Conservation (phyloP, 2,113 vertebrate species). For the Brienomyrus longianalis region DNA sequence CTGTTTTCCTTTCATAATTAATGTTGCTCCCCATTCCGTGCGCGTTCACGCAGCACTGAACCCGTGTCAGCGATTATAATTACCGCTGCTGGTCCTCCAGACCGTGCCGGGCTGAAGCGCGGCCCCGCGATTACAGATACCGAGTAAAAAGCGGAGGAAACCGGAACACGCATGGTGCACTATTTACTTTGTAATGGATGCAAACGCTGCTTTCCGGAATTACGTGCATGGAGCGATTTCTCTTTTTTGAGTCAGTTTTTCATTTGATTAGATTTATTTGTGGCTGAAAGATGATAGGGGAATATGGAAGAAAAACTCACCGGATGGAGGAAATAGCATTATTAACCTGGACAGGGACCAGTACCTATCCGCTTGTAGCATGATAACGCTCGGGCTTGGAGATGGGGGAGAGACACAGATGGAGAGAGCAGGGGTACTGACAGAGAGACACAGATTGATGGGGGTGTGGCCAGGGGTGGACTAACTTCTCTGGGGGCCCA, state of each 20-base stretch:
- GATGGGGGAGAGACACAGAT: background rate
- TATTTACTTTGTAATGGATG: background rate
- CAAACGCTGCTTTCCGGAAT: background rate
- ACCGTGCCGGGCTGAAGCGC: slow-evolving; percentile 1
- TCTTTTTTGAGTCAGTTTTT: background rate
- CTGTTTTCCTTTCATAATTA: slow-evolving; percentile 21
- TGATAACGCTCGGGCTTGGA: background rate
- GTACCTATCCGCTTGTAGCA: background rate
- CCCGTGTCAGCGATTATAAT: background rate
- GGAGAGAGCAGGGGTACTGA: background rate
- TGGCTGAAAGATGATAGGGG: background rate
- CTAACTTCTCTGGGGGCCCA: background rate
- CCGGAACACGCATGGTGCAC: background rate
- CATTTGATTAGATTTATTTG: background rate
- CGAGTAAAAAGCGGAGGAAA: background rate
- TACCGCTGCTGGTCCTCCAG: background rate
- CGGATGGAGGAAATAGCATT: background rate
- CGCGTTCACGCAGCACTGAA: background rate
- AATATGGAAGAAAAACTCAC: background rate
- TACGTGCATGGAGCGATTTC: background rate
- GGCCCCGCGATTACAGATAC: background rate
- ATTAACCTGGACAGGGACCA: background rate
- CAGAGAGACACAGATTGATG: background rate
- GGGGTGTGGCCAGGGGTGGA: background rate
- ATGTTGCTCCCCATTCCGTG: slow-evolving; percentile 13